These are phyloP conservation scores for Venustoraphidia nigricollis DNA, from an alignment of 2,888 invertebrate species.

Conservation along the genomic window DNA sequence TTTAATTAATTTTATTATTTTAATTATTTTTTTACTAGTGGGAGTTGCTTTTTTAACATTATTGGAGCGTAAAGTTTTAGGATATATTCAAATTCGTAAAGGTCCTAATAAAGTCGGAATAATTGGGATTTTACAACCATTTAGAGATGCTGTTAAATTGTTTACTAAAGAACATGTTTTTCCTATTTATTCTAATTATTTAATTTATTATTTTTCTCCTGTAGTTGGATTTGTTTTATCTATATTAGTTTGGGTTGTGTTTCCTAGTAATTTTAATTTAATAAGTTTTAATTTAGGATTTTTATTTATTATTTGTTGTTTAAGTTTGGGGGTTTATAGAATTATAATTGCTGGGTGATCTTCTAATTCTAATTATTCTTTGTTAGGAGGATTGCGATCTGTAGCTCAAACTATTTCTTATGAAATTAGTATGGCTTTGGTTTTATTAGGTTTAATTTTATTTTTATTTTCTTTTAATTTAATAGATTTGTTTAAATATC, in stretches of 20 bases:
- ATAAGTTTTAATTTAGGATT: slow-evolving; percentile 40
- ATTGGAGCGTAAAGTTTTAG: slow-evolving; percentile 53
- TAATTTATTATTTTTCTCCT: slow-evolving; percentile 43
- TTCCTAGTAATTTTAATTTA: slow-evolving; percentile 38
- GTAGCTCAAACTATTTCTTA: slow-evolving; percentile 64
- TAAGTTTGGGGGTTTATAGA: slow-evolving; percentile 46
- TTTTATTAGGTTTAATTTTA: slow-evolving; percentile 43
- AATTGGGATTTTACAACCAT: slow-evolving; percentile 48
- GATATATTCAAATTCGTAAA: slow-evolving; percentile 58
- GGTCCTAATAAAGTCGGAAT: slow-evolving; percentile 56
- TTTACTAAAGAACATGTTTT: slow-evolving; percentile 48
- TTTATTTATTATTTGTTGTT: slow-evolving; percentile 48
- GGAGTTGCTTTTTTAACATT: slow-evolving; percentile 56
- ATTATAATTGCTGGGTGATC: slow-evolving; percentile 48
- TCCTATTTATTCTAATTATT: slow-evolving; percentile 41
- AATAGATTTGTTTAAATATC: slow-evolving; percentile 31
- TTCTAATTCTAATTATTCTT: slow-evolving; percentile 57
- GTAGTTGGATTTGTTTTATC: slow-evolving; percentile 41
- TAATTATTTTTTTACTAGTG: slow-evolving; percentile 43
- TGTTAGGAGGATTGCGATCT: slow-evolving; percentile 49
- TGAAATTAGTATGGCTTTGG: slow-evolving; percentile 52
- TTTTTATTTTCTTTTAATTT: slow-evolving; percentile 40
- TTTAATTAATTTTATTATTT: slow-evolving; percentile 30
- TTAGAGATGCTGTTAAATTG: slow-evolving; percentile 58
- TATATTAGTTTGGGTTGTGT: slow-evolving; percentile 39